These are phyloP conservation scores for Microcebus tavaratra DNA, from an alignment of 2,113 vertebrate species.

Conservation along the genomic window DNA sequence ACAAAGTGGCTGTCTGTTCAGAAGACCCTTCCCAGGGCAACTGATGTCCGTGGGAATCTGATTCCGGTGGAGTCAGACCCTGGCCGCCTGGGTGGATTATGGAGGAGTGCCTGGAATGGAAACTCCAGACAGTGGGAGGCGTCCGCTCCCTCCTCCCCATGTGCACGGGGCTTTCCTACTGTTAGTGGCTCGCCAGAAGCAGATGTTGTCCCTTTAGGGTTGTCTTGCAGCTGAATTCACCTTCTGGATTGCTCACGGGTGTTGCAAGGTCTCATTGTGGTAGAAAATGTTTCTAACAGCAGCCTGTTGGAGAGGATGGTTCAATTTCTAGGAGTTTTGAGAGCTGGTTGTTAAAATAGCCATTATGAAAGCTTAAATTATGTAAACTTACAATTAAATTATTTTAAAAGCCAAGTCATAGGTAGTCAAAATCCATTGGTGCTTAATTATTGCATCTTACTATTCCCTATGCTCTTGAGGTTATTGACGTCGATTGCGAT, in stretches of 20 bases:
- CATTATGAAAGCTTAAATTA: background rate
- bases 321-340: background rate
- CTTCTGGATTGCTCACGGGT: background rate
- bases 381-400: background rate
- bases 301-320: rapidly evolving
- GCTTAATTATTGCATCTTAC: background rate
- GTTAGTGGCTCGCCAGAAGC: background rate
- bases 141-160: background rate
- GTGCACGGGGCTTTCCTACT: rapidly evolving
- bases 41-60: background rate
- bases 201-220: rapidly evolving
- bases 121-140: background rate
- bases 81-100: rapidly evolving
- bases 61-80: too few relatives aligned
- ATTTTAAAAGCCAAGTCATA: background rate
- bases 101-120: background rate
- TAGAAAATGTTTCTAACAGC: background rate
- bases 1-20: background rate
- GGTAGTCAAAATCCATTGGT: background rate
- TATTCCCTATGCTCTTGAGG: background rate
- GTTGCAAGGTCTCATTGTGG: background rate
- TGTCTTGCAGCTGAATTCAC: background rate
- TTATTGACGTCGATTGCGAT: rapidly evolving
- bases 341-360: background rate
- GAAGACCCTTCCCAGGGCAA: background rate